These are phyloP conservation scores for Pyrrhia umbra DNA, from an alignment of 2,888 invertebrate species.

Conservation along the genomic window DNA sequence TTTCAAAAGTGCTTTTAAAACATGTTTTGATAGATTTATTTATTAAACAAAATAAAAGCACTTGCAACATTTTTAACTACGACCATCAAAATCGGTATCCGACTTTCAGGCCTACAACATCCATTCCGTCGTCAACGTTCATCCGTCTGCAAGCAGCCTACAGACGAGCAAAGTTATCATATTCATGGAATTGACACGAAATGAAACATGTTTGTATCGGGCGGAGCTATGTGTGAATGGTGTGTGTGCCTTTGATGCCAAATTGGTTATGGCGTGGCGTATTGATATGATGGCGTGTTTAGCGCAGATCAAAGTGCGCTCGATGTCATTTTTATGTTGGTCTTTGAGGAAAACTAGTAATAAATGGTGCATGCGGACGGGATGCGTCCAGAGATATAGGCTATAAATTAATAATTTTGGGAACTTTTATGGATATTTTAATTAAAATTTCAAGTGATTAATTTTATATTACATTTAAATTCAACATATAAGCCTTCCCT, in stretches of 20 bases:
- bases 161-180: constrained; percentile 16
- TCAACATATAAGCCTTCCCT: too few species aligned
- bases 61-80: too few species aligned
- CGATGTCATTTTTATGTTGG: neutral
- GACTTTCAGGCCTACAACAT: neutral
- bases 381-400: too few species aligned
- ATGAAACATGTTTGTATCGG: constrained; percentile 3
- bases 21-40: too few species aligned
- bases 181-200: constrained; percentile 30
- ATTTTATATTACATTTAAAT: too few species aligned
- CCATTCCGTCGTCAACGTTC: too few species aligned
- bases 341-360: neutral
- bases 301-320: constrained; percentile 9
- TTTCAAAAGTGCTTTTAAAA: too few species aligned
- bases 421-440: too few species aligned
- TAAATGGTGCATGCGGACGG: too few species aligned
- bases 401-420: too few species aligned
- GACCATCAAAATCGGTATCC: neutral
- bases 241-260: constrained; percentile 14
- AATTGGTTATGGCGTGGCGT: constrained; percentile 10
- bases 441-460: too few species aligned
- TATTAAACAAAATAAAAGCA: too few species aligned
- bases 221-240: constrained; percentile 1
- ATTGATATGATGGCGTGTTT: constrained; percentile 6
- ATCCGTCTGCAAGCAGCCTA: neutral